phyloP scores from a whole-genome alignment of 2,113 vertebrate species.

The Nicator chloris region DNA sequence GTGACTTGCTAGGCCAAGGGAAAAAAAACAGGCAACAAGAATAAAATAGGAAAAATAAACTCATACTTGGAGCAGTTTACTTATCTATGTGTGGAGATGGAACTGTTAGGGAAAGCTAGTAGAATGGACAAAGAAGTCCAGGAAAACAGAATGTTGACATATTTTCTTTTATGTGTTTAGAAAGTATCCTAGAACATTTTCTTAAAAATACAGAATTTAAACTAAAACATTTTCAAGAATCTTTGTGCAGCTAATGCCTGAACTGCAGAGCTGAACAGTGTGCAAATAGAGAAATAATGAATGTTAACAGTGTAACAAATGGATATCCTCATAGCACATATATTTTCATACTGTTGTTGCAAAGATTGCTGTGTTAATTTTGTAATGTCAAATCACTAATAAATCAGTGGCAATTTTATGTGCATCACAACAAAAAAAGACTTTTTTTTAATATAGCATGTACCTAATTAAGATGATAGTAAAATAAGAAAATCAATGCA shows the following conservation, averaged over 20 bases:
- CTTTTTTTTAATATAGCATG: background rate
- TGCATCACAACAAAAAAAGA: background rate
- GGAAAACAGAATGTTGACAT: background rate
- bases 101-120: background rate
- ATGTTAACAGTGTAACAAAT: background rate
- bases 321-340: background rate
- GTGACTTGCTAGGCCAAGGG: background rate
- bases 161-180: background rate
- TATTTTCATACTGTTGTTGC: background rate
- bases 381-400: background rate
- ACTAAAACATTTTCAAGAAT: background rate
- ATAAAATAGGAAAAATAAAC: background rate
- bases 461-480: background rate
- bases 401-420: background rate
- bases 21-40: background rate
- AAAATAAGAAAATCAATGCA: background rate
- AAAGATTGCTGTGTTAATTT: background rate
- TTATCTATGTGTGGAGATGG: background rate
- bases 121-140: background rate
- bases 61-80: background rate
- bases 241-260: background rate
- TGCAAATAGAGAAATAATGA: background rate
- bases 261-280: background rate
- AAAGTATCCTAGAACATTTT: background rate
- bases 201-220: background rate